These are phyloP conservation scores for Eurois occulta DNA, from an alignment of 2,888 invertebrate genomes.

Conservation along the genomic window DNA sequence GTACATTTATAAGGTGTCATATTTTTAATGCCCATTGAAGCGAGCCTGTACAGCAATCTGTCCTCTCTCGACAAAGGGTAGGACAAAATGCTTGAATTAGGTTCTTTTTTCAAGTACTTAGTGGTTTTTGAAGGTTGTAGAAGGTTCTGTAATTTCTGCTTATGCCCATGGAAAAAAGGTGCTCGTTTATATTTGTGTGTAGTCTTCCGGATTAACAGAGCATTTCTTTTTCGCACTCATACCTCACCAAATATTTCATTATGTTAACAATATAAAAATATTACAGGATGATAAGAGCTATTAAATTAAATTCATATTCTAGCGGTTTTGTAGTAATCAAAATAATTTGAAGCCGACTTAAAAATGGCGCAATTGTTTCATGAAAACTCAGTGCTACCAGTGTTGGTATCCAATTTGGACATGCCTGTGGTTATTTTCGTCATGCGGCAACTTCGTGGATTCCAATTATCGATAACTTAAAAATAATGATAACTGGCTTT, in stretches of 20 bases:
- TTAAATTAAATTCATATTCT: conserved; percentile 55
- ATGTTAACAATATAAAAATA: not conserved
- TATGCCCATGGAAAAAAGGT: not conserved
- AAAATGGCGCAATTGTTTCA: conserved; percentile 72
- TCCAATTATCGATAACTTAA: conserved; percentile 64
- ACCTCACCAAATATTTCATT: not conserved
- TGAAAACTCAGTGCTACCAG: conserved; percentile 66
- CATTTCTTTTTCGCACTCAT: not conserved
- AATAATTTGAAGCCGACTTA: conserved; percentile 57
- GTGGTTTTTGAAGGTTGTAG: too few species aligned
- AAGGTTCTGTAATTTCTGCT: not conserved
- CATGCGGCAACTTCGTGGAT: conserved; percentile 69
- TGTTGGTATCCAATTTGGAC: conserved; percentile 69
- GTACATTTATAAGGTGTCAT: too few species aligned
- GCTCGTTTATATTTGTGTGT: not conserved
- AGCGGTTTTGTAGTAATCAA: conserved; percentile 62
- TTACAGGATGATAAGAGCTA: conserved; percentile 30
- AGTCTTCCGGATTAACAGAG: not conserved
- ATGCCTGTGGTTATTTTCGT: conserved; percentile 76
- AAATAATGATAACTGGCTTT: conserved; percentile 38
- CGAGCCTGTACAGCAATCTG: too few species aligned
- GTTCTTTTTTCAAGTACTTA: too few species aligned
- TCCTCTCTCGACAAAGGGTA: too few species aligned
- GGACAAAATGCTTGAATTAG: too few species aligned
- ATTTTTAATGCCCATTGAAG: too few species aligned